A percentile compares a stretch with the other conserved stretches of the same genome.
Conservation (phyloP, 2,113 vertebrate species). For the Ameiurus melas region DNA sequence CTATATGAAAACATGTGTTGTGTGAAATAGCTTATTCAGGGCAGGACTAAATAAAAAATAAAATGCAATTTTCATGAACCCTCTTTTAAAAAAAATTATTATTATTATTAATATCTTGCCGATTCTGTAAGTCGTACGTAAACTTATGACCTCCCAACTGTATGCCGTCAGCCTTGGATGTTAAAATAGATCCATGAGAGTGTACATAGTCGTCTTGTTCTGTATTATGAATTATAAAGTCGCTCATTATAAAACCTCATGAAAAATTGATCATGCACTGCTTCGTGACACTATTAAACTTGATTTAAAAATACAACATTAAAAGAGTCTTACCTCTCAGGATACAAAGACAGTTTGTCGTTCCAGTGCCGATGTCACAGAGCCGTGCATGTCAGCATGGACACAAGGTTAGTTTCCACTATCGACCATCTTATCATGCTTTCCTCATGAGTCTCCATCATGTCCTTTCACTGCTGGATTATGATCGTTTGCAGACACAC, state of each 20-base stretch:
- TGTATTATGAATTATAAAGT: not conserved
- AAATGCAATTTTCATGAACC: too few species aligned
- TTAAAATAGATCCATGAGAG: not conserved
- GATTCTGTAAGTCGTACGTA: too few species aligned
- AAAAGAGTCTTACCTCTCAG: conserved; percentile 6
- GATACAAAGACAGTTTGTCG: not conserved
- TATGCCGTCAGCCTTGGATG: not conserved
- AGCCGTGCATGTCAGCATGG: conserved; percentile 39
- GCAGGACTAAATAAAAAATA: too few species aligned
- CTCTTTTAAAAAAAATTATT: too few species aligned
- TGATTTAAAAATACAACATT: not conserved
- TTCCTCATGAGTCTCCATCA: conserved; percentile 16
- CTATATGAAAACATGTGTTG: too few species aligned
- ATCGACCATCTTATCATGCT: conserved; percentile 10
- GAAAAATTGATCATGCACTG: not conserved
- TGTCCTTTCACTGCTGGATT: conserved; percentile 7
- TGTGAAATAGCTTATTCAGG: too few species aligned
- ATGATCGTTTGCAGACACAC: conserved; percentile 4
- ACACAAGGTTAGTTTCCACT: conserved; percentile 27
- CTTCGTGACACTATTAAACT: not conserved
- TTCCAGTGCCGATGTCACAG: conserved; percentile 11
- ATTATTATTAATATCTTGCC: too few species aligned
- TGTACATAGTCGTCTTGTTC: not conserved
- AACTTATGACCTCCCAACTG: too few species aligned
- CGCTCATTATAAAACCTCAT: not conserved